Conservation (phyloP, 2,113 vertebrate genomes). For the Mastomys natalensis region DNA sequence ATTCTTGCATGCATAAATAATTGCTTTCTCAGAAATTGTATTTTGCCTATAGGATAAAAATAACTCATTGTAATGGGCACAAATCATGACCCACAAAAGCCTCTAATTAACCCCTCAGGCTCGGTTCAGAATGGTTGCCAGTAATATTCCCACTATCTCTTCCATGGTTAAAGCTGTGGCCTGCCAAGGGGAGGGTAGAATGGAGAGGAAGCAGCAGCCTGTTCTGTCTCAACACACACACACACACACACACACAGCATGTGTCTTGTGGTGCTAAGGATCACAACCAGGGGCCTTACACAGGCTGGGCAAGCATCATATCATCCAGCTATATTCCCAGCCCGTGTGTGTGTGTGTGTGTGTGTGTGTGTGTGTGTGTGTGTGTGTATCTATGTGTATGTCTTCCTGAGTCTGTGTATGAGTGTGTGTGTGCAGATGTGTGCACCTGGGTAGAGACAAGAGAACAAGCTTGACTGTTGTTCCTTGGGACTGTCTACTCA, state of each 20-base stretch:
- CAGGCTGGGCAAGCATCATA: too few relatives aligned
- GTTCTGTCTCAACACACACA: neutral
- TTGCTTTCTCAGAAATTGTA: constrained; percentile 33
- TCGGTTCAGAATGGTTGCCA: constrained; percentile 21
- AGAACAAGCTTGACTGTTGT: neutral
- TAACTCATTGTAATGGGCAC: constrained; percentile 28
- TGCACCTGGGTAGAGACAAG: neutral
- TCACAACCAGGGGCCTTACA: neutral
- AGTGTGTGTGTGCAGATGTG: neutral
- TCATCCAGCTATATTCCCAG: neutral
- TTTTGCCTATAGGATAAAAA: constrained; percentile 40
- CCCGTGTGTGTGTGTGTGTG: neutral
- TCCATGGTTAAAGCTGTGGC: neutral
- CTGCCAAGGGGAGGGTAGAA: neutral
- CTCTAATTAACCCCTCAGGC: constrained; percentile 56
- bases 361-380: neutral
- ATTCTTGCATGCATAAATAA: constrained; percentile 32
- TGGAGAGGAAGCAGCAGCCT: neutral
- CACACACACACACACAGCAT: neutral
- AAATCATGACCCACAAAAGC: constrained; percentile 41
- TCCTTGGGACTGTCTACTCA: neutral
- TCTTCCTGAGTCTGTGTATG: neutral
- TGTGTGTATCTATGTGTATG: neutral
- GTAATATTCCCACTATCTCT: neutral
- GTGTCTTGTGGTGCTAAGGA: neutral